A percentile compares a stretch with the other conserved stretches of the same genome.
These are phyloP conservation scores for Harpagoxenus sublaevis DNA, from an alignment of 2,888 invertebrate genomes.

Conservation along the genomic window DNA sequence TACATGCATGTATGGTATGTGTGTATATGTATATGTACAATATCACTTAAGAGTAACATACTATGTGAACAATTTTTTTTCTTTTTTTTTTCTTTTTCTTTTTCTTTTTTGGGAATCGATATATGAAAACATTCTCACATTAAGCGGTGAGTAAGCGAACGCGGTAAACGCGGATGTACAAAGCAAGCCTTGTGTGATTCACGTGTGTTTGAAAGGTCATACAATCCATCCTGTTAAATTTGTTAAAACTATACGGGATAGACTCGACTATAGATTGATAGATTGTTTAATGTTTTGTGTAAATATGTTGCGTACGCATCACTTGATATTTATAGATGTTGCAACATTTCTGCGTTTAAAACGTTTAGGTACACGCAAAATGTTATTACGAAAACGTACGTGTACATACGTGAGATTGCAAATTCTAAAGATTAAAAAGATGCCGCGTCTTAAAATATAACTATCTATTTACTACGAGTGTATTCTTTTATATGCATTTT, in stretches of 20 bases:
- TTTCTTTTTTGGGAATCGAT: neutral
- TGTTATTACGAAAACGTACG: neutral
- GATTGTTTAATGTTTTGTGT: neutral
- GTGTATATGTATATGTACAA: neutral
- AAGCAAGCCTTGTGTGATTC: conserved; percentile 40
- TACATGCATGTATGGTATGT: no score
- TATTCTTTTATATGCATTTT: neutral
- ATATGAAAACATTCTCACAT: neutral
- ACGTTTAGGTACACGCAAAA: neutral
- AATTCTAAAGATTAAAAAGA: neutral
- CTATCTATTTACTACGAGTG: neutral
- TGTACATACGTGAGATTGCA: neutral
- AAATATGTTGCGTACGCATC: neutral
- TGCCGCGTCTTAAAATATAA: neutral
- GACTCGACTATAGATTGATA: neutral
- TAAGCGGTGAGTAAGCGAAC: neutral
- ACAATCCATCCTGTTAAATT: neutral
- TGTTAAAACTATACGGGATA: neutral
- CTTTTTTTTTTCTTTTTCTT: no score
- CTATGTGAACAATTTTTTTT: neutral
- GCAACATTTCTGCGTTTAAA: conserved; percentile 19
- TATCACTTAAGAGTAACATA: neutral
- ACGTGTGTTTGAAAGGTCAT: neutral
- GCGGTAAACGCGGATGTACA: conserved; percentile 1
- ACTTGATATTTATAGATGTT: neutral